Conservation (phyloP, 2,888 invertebrate species). For the Dryobotodes eremita region DNA sequence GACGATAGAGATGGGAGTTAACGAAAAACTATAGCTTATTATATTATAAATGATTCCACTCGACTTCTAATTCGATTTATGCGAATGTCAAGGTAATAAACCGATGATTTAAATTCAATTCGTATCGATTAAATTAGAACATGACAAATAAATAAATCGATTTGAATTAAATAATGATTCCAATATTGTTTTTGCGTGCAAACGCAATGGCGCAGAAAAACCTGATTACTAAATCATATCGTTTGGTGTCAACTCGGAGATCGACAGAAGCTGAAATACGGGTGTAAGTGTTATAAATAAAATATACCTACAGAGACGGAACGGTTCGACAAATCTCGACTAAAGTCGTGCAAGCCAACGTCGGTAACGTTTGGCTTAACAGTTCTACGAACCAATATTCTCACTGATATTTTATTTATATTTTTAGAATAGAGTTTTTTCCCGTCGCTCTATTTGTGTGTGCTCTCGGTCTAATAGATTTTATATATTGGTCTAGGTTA, state of each 20-base stretch:
- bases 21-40: slow-evolving; percentile 20
- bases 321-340: slow-evolving; percentile 48
- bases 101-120: slow-evolving; percentile 6
- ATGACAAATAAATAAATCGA: slow-evolving; percentile 34
- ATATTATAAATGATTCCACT: slow-evolving; percentile 17
- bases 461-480: slow-evolving; percentile 2
- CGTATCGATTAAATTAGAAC: slow-evolving; percentile 12
- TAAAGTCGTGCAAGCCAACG: slow-evolving; percentile 35
- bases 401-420: slow-evolving; percentile 53
- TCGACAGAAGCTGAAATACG: slow-evolving; percentile 35
- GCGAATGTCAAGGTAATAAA: slow-evolving; percentile 42
- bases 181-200: slow-evolving; percentile 16
- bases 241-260: slow-evolving; percentile 30
- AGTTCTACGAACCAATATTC: slow-evolving; percentile 29
- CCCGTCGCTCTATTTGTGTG: neutral
- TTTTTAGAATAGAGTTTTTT: slow-evolving; percentile 24
- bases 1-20: slow-evolving; percentile 58
- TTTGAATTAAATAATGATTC: slow-evolving; percentile 16
- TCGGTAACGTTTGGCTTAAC: slow-evolving; percentile 40
- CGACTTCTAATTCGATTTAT: slow-evolving; percentile 24
- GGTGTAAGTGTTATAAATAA: slow-evolving; percentile 59
- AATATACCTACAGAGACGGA: slow-evolving; percentile 42
- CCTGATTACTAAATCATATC: slow-evolving; percentile 58
- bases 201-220: slow-evolving; percentile 29
- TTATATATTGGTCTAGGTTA: neutral